Evolutionary conservation across 2,797 vertebrate genomes (phyloP), one percentile per base, ranked within the genome.

Genomic region (Chelon auratus): DNA sequence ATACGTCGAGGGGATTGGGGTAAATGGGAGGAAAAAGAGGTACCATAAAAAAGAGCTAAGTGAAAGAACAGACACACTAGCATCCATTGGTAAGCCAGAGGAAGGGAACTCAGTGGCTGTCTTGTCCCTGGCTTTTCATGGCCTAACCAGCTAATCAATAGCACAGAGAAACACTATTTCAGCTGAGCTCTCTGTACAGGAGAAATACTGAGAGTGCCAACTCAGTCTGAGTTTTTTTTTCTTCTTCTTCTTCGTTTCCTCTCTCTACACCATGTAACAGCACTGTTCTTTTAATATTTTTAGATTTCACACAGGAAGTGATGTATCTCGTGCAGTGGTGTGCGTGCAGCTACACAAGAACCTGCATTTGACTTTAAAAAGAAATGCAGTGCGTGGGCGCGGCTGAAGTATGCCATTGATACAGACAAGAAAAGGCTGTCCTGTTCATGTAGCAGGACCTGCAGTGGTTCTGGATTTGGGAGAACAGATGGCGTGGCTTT

Each of bases 61-160:
- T 73, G 64, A 57, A 79, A 64, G 60, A 77, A 69, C 54, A 68
- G 75, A 75, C 52, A 37, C 36, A 59, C 55, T 43, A 47, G 65
- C 63, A 60, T 61, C 66, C 22, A 42, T 57, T 47, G 60, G 70
- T 76, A 85, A 85, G 75, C 70, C 66, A 58, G 77, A 82, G 83
- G 79, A 89, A 80, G 52, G 50, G 75, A 83, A 81, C 75, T 81
- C 72, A 78, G 89, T 87, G 80, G 57, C 77, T 83, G 83, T 85
- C 84, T 77, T 87, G 87, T 87, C 85, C 77, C 74, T 59, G 84
- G 79, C 84, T 87, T 89, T 89, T 91, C 85, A 76, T 69, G 73
- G 86, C 70, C 85, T 93, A 93, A 93, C 89, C 88, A 91, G 89
- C 78, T 89, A 91, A 94, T 94, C 92, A 85, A 93, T 93, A 91